A percentile compares a stretch with the other conserved stretches of the same genome.
Conservation (phyloP, 1,140 invertebrate species). For the Xylocopa sonorina region DNA sequence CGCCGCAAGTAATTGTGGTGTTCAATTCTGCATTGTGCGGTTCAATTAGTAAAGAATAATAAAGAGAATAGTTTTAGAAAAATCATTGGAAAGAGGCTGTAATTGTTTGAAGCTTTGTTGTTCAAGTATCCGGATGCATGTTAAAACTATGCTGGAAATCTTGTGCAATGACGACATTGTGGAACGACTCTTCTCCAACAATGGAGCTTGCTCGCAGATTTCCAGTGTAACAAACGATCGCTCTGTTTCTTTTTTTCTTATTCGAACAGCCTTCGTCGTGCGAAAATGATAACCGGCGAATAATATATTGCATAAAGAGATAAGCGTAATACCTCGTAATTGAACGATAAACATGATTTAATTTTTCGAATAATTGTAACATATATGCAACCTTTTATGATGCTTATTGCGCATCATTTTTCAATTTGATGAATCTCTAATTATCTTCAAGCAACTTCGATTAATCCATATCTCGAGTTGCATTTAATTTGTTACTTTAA, state of each 20-base stretch:
- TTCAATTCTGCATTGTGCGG: neutral
- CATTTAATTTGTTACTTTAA: neutral
- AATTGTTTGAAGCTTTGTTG: neutral
- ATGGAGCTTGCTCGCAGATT: conserved; percentile 45
- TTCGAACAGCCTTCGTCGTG: neutral
- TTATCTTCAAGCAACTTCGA: neutral
- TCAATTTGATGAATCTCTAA: neutral
- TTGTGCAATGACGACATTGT: conserved; percentile 56
- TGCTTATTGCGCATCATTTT: neutral
- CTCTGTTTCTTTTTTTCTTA: neutral
- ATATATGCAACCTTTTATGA: too few relatives aligned
- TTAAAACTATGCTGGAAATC: conserved; percentile 39
- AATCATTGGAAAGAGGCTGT: neutral
- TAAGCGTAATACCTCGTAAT: neutral
- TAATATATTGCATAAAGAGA: neutral
- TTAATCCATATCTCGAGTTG: neutral
- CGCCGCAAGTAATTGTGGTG: neutral
- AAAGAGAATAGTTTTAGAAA: neutral
- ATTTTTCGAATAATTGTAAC: neutral
- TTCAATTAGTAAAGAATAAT: neutral
- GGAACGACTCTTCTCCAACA: conserved; percentile 31
- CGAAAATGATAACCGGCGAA: conserved; percentile 17
- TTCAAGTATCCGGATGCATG: neutral
- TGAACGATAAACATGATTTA: neutral
- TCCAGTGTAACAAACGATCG: neutral